Conservation (phyloP, 2,113 vertebrate genomes). For the Macroglossus sobrinus region DNA sequence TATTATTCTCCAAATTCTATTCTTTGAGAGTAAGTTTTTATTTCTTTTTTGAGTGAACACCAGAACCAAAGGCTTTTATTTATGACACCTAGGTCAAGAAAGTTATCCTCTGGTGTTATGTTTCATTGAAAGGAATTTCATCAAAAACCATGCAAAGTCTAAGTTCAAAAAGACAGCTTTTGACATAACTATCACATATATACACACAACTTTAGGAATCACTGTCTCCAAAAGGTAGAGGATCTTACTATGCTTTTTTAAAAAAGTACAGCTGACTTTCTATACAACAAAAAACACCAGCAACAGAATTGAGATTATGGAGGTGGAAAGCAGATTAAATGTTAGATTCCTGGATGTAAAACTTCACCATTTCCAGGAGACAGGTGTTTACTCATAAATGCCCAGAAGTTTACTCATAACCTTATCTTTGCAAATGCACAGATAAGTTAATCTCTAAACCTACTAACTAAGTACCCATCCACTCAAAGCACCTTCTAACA, state of each 20-base stretch:
- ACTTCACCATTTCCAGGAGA: neutral
- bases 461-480: neutral
- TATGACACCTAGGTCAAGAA: neutral
- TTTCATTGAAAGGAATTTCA: neutral
- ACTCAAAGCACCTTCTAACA: neutral
- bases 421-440: neutral
- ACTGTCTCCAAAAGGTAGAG: neutral
- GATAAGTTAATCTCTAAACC: neutral
- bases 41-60: conserved; percentile 11
- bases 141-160: neutral
- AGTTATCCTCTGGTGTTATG: neutral
- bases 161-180: conserved; percentile 12
- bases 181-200: neutral
- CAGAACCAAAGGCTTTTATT: neutral
- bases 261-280: neutral
- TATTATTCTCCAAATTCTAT: neutral
- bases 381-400: neutral
- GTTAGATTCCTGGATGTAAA: neutral
- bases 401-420: neutral
- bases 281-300: neutral
- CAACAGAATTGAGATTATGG: neutral
- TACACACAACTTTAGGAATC: neutral
- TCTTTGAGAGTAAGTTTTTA: neutral
- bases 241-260: neutral
- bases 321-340: neutral